phyloP scores from a whole-genome alignment of 2,797 vertebrate genomes.

The Bovichtus variegatus region DNA sequence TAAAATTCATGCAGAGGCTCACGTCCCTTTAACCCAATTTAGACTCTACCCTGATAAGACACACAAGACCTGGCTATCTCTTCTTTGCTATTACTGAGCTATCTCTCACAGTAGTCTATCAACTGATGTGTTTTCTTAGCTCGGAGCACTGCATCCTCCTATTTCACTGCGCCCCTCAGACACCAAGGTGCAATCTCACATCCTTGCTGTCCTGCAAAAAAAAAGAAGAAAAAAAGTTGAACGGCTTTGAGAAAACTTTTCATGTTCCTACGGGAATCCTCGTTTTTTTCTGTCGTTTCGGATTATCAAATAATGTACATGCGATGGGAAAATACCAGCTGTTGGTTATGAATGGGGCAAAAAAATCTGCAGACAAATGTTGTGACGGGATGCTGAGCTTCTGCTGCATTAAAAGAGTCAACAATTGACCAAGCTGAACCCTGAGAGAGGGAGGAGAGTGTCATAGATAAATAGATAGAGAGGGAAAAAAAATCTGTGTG shows the following conservation, averaged over 20 bases:
- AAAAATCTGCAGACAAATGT: slow-evolving; percentile 8
- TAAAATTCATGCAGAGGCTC: slow-evolving; percentile 35
- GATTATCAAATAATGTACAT: slow-evolving; percentile 7
- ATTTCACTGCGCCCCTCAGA: slow-evolving; percentile 23
- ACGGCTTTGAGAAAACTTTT: slow-evolving; percentile 7
- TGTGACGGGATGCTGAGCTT: slow-evolving; percentile 32
- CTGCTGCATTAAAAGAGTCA: slow-evolving; percentile 14
- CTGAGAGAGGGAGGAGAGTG: slow-evolving; percentile 5
- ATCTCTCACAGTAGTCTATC: slow-evolving; percentile 43
- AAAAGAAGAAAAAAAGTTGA: background rate
- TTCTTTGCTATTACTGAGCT: slow-evolving; percentile 35
- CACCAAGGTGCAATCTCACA: slow-evolving; percentile 20
- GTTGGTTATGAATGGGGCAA: slow-evolving; percentile 11
- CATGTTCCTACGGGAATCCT: background rate
- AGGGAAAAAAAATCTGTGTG: background rate
- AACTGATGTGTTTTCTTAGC: slow-evolving; percentile 39
- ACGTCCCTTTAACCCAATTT: slow-evolving; percentile 38
- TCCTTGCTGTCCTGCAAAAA: background rate
- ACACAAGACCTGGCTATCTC: slow-evolving; percentile 35
- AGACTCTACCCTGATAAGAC: slow-evolving; percentile 43
- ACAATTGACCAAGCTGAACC: slow-evolving; percentile 33
- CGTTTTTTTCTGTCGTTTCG: background rate
- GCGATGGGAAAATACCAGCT: slow-evolving; percentile 22
- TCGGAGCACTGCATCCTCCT: slow-evolving; percentile 22
- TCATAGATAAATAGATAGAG: slow-evolving; percentile 18